These are phyloP conservation scores for Tenebrosternarchus preto DNA, from an alignment of 2,113 vertebrate genomes.

Conservation along the genomic window DNA sequence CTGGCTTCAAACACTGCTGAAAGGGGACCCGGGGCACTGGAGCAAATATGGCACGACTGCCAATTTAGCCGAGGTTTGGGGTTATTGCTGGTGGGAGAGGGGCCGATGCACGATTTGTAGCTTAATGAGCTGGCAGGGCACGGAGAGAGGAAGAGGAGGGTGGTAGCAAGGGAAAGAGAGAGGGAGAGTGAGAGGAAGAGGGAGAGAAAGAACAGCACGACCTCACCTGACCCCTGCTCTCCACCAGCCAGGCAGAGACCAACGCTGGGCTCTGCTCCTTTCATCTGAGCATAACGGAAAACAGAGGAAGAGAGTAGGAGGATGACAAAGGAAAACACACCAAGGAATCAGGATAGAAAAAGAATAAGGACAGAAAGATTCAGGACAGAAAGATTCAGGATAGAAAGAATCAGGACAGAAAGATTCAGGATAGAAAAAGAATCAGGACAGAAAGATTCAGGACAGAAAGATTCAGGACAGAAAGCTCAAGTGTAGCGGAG, in stretches of 20 bases:
- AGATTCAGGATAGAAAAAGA: constrained; percentile 36
- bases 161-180: background rate
- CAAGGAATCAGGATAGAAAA: constrained; percentile 29
- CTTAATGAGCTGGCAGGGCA: constrained; percentile 87
- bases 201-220: constrained; percentile 1
- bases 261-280: background rate
- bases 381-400: constrained; percentile 5
- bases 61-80: constrained; percentile 82
- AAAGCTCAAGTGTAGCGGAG: constrained; percentile 63
- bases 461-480: constrained; percentile 1
- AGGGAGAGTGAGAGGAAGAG: background rate
- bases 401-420: constrained; percentile 49
- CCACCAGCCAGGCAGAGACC: constrained; percentile 8
- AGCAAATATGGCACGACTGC: constrained; percentile 84
- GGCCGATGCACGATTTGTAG: constrained; percentile 87
- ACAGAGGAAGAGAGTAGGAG: constrained; percentile 36
- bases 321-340: constrained; percentile 12
- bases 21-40: constrained; percentile 84
- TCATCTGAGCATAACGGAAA: constrained; percentile 15
- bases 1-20: constrained; percentile 76
- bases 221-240: constrained; percentile 29
- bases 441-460: too few relatives aligned
- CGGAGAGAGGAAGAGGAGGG: constrained; percentile 37
- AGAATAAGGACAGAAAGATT: too few relatives aligned
- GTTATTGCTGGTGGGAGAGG: constrained; percentile 73